These are phyloP conservation scores for Neodon shergylaensis DNA, from an alignment of 2,113 vertebrate genomes.

Conservation along the genomic window DNA sequence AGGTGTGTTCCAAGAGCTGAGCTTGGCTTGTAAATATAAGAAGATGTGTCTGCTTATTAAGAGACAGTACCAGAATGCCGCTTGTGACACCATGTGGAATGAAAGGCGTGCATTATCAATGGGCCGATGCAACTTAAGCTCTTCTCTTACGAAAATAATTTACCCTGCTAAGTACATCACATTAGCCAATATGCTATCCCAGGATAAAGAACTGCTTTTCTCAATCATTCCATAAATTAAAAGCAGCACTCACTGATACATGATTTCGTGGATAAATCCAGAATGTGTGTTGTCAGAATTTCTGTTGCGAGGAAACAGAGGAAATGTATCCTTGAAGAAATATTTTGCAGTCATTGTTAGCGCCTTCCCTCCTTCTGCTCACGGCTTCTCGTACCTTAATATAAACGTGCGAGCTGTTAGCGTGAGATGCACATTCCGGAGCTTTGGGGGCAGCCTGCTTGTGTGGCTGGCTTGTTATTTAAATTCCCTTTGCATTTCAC, in stretches of 20 bases:
- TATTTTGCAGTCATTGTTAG: constrained; percentile 87
- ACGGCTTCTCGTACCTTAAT: constrained; percentile 73
- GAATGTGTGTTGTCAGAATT: constrained; percentile 85
- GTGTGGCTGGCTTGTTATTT: constrained; percentile 77
- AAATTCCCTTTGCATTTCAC: constrained; percentile 80
- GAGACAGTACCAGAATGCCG: not conserved
- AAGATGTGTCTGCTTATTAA: not conserved
- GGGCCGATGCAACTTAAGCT: not conserved
- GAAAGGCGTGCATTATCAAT: constrained; percentile 58
- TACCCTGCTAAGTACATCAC: constrained; percentile 69
- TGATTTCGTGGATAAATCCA: constrained; percentile 81
- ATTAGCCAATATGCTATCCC: constrained; percentile 48
- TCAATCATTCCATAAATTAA: constrained; percentile 80
- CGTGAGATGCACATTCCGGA: constrained; percentile 80
- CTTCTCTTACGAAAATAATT: constrained; percentile 72
- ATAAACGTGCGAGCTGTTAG: constrained; percentile 85
- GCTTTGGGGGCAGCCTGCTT: constrained; percentile 80
- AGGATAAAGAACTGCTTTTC: constrained; percentile 47
- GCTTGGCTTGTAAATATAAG: not conserved
- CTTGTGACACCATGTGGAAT: not conserved
- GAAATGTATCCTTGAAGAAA: constrained; percentile 85
- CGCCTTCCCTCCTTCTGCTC: constrained; percentile 83
- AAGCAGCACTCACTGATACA: constrained; percentile 84
- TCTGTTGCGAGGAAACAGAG: constrained; percentile 85
- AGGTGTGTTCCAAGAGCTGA: not conserved